Evolutionary conservation across 2,888 invertebrate species (phyloP).

Genomic region (Charanyca ferruginea): DNA sequence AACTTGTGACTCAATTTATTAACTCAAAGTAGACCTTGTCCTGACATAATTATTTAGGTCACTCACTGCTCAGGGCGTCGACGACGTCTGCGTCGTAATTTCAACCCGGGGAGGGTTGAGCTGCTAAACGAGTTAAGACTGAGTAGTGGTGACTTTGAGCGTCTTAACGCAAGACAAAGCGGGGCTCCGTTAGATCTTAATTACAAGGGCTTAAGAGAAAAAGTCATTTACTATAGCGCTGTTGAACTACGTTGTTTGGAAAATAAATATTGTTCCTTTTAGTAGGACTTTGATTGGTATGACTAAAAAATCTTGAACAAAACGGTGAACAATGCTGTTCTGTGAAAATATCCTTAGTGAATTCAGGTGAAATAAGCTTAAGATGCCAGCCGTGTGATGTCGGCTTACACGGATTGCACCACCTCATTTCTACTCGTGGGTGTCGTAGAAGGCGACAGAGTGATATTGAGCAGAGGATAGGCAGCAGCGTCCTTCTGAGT

Average conservation of each 20-base stretch:
- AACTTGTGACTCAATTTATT: no score
- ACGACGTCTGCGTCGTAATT: constrained; percentile 15
- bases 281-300: neutral
- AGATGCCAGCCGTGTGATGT: no score
- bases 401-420: no score
- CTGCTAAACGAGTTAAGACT: constrained; percentile 38
- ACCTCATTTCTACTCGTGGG: no score
- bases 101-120: constrained; percentile 24
- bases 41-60: no score
- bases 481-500: no score
- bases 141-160: constrained; percentile 21
- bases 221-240: constrained; percentile 9
- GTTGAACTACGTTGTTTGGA: neutral
- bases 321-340: neutral
- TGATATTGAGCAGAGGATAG: no score
- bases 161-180: constrained; percentile 32
- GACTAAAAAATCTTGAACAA: neutral
- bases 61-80: neutral
- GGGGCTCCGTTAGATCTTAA: constrained; percentile 31
- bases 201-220: constrained; percentile 33
- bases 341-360: no score
- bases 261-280: neutral
- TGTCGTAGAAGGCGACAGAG: no score
- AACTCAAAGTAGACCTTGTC: no score
- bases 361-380: no score